phyloP scores from a whole-genome alignment of 2,113 vertebrate species.

The Lagenorhynchus albirostris region DNA sequence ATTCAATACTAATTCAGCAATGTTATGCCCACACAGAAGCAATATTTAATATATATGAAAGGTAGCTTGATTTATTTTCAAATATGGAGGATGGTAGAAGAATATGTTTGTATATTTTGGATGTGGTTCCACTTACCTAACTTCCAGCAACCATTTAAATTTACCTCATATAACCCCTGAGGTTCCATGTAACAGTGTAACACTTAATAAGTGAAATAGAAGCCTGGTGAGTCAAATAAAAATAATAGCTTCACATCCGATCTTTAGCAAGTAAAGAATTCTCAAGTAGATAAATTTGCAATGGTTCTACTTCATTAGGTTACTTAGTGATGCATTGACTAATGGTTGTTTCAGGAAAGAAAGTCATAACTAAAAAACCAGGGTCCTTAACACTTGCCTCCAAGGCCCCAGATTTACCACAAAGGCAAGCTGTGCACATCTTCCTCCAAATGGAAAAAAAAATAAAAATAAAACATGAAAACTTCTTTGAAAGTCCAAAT shows the following conservation, averaged over 20 bases:
- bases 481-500: background rate
- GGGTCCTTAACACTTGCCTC: background rate
- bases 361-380: conserved; percentile 11
- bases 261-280: conserved; percentile 22
- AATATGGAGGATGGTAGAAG: background rate
- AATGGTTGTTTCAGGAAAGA: conserved; percentile 33
- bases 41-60: background rate
- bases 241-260: conserved; percentile 37
- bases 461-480: conserved; percentile 3
- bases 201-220: background rate
- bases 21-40: background rate
- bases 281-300: conserved; percentile 1
- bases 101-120: background rate
- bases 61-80: background rate
- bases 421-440: background rate
- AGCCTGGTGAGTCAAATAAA: conserved; percentile 36
- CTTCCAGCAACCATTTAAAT: background rate
- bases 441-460: background rate
- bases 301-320: conserved; percentile 37
- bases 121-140: background rate
- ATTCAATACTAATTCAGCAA: background rate
- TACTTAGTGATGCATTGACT: background rate
- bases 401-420: background rate
- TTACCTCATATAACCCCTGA: background rate
- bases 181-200: background rate